Evolutionary conservation across 2,113 vertebrate genomes (phyloP).

Genomic region (Psettodes erumei): DNA sequence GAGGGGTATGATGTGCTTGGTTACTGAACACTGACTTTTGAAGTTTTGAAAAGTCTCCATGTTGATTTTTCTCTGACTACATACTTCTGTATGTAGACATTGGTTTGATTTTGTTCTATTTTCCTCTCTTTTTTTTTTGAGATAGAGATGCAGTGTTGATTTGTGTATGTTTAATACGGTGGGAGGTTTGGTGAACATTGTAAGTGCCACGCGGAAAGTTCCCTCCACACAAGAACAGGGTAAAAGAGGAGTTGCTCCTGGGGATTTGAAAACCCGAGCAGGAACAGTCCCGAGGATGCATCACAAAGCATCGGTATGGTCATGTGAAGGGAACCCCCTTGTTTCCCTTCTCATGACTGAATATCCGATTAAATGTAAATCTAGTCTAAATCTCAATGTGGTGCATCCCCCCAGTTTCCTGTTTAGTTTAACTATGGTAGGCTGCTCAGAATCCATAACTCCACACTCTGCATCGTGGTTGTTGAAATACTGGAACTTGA

Average conservation of each 20-base stretch:
- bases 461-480: constrained; percentile 41
- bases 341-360: background rate
- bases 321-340: background rate
- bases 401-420: constrained; percentile 50
- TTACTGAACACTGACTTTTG: constrained; percentile 73
- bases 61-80: constrained; percentile 51
- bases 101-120: constrained; percentile 52
- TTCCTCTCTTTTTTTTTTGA: constrained; percentile 30
- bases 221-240: constrained; percentile 71
- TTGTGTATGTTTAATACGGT: constrained; percentile 58
- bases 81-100: constrained; percentile 57
- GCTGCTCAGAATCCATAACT: constrained; percentile 60
- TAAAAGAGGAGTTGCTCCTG: constrained; percentile 57
- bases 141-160: constrained; percentile 65
- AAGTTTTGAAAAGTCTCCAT: constrained; percentile 63
- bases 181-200: constrained; percentile 60
- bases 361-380: background rate
- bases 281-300: constrained; percentile 52
- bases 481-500: constrained; percentile 57
- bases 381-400: constrained; percentile 19
- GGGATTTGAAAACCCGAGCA: constrained; percentile 51
- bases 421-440: constrained; percentile 50
- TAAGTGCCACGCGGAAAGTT: constrained; percentile 74
- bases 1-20: constrained; percentile 69
- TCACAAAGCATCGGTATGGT: constrained; percentile 1